Evolutionary conservation across 2,113 vertebrate genomes (phyloP).

Genomic region (Dromaius novaehollandiae): DNA sequence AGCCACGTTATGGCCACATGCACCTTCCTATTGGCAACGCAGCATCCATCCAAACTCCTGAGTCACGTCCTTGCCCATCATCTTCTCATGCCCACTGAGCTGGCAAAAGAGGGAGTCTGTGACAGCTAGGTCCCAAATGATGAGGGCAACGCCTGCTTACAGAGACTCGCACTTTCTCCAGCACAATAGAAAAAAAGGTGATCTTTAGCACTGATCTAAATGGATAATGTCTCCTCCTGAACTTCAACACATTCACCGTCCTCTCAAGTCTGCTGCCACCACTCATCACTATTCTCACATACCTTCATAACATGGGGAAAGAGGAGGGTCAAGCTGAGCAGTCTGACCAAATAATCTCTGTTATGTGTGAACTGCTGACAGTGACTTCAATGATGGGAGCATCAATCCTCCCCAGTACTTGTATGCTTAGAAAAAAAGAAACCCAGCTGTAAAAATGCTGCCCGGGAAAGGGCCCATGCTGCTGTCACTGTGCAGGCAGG

Average conservation of each 20-base stretch:
- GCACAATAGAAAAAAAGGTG: not conserved
- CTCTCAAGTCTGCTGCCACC: not conserved
- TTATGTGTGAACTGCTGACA: not conserved
- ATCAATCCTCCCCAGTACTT: not conserved
- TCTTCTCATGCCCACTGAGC: not conserved
- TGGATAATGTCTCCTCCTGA: not conserved
- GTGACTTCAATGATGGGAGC: rapidly evolving
- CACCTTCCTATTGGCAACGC: not conserved
- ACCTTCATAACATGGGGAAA: not conserved
- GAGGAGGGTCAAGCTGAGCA: not conserved
- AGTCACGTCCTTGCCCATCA: not conserved
- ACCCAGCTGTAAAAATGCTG: not conserved
- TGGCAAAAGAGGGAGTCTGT: not conserved
- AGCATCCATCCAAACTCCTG: not conserved
- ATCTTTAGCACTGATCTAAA: not conserved
- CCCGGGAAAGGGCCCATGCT: not conserved
- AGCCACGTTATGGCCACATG: not conserved
- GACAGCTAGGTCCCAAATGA: not conserved
- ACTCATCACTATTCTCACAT: not conserved
- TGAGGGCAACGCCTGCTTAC: not conserved
- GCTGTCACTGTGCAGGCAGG: not conserved
- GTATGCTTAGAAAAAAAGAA: not conserved
- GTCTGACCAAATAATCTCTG: not conserved
- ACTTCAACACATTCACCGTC: not conserved
- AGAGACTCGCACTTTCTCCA: not conserved